Conservation (phyloP, 2,797 vertebrate species). For the Enteromius afrohamiltoni region DNA sequence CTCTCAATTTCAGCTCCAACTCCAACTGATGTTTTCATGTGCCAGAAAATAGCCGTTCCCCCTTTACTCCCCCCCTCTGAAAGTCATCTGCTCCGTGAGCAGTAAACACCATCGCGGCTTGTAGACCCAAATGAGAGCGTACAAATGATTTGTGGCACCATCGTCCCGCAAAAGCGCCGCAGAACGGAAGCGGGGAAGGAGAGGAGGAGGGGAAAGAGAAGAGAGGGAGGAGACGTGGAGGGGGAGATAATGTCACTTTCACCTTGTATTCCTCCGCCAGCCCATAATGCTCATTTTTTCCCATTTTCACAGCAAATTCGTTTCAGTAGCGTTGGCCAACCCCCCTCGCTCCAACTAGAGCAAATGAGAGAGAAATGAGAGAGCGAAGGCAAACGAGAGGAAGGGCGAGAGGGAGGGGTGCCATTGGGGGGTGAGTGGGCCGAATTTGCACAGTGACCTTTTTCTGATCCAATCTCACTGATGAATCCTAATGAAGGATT, state of each 20-base stretch:
- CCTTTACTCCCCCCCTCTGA: conserved; percentile 63
- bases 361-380: conserved; percentile 55
- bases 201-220: conserved; percentile 33
- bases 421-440: conserved; percentile 56
- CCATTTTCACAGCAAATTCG: conserved; percentile 89
- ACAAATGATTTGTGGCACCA: conserved; percentile 85
- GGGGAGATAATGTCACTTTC: conserved; percentile 80
- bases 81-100: conserved; percentile 83
- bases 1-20: conserved; percentile 78
- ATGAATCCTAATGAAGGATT: conserved; percentile 90
- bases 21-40: conserved; percentile 72
- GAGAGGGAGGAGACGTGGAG: conserved; percentile 45
- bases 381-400: conserved; percentile 52
- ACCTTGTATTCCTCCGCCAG: conserved; percentile 82
- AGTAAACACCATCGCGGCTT: conserved; percentile 78
- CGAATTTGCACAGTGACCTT: conserved; percentile 87
- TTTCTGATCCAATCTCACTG: conserved; percentile 86
- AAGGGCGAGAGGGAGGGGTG: conserved; percentile 46
- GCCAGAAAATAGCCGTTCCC: conserved; percentile 70
- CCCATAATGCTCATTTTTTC: conserved; percentile 81
- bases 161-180: conserved; percentile 75
- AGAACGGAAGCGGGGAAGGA: conserved; percentile 55
- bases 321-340: conserved; percentile 71
- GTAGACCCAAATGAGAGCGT: conserved; percentile 80
- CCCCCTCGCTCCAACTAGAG: conserved; percentile 35